Conservation (phyloP, 2,888 invertebrate genomes). For the Abscondita cerata region DNA sequence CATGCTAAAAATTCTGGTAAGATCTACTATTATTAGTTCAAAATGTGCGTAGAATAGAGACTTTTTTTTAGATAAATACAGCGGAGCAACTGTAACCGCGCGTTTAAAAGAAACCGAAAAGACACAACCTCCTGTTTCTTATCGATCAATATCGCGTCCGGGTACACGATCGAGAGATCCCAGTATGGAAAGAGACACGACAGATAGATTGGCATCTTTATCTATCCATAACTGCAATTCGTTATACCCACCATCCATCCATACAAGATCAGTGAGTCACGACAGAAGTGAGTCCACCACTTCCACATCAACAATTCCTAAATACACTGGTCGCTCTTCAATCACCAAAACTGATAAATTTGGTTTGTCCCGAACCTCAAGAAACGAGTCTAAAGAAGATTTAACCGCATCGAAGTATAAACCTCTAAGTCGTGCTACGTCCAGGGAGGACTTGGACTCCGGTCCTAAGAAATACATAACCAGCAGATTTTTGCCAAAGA, state of each 20-base stretch:
- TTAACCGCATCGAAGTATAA: conserved; percentile 33
- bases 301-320: conserved; percentile 47
- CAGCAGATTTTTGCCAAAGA: conserved; percentile 57
- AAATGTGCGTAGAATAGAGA: neutral
- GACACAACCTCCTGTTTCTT: conserved; percentile 59
- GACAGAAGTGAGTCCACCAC: conserved; percentile 51
- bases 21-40: too few species aligned
- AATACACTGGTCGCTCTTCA: conserved; percentile 49
- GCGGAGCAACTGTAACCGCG: conserved; percentile 28
- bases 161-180: conserved; percentile 62
- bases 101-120: conserved; percentile 42
- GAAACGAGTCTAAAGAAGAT: conserved; percentile 45
- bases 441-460: conserved; percentile 52
- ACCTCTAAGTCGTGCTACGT: conserved; percentile 43
- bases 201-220: conserved; percentile 53
- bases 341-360: conserved; percentile 46
- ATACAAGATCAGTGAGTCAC: conserved; percentile 53
- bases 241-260: conserved; percentile 63
- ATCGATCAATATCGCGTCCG: conserved; percentile 55
- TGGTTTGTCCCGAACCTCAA: conserved; percentile 43
- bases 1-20: conserved; percentile 41
- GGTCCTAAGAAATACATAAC: conserved; percentile 55
- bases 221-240: conserved; percentile 42
- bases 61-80: conserved; percentile 3
- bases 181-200: conserved; percentile 61